These are phyloP conservation scores for Dynastes grantii DNA, from an alignment of 2,888 invertebrate genomes.

Conservation along the genomic window DNA sequence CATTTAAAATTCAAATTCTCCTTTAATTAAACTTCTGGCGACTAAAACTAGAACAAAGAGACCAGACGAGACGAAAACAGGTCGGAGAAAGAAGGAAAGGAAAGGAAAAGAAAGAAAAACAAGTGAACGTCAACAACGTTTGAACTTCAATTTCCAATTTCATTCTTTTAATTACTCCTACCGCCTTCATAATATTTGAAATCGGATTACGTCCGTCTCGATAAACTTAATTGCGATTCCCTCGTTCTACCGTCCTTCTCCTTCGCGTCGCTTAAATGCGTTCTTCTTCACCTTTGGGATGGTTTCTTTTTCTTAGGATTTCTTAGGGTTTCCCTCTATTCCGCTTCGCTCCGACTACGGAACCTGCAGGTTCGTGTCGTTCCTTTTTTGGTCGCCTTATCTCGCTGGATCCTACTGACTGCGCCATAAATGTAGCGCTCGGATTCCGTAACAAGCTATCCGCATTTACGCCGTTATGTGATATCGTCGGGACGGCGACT, in stretches of 20 bases:
- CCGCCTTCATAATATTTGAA: constrained; percentile 44
- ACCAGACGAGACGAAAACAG: background rate
- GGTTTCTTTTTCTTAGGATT: background rate
- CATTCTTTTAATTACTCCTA: constrained; percentile 43
- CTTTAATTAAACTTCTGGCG: constrained; percentile 23
- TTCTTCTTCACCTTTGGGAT: constrained; percentile 4
- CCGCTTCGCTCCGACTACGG: background rate
- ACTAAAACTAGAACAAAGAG: too few species aligned
- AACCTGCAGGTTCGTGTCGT: background rate
- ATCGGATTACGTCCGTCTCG: constrained; percentile 42
- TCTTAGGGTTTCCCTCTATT: background rate
- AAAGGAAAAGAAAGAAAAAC: constrained; percentile 13
- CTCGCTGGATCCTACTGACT: background rate
- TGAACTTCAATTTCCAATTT: constrained; percentile 42
- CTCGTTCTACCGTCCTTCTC: background rate
- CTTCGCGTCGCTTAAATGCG: background rate
- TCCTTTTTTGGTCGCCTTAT: background rate
- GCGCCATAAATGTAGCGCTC: background rate
- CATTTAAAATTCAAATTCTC: background rate
- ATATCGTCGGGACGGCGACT: background rate
- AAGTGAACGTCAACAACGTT: constrained; percentile 20
- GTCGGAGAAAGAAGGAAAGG: background rate
- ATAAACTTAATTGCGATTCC: constrained; percentile 43
- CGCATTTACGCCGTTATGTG: constrained; percentile 16
- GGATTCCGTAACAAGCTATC: constrained; percentile 19